A percentile compares a stretch with the other conserved stretches of the same genome.
Conservation (phyloP, 2,797 vertebrate species). For the Catamblyrhynchus diadema region DNA sequence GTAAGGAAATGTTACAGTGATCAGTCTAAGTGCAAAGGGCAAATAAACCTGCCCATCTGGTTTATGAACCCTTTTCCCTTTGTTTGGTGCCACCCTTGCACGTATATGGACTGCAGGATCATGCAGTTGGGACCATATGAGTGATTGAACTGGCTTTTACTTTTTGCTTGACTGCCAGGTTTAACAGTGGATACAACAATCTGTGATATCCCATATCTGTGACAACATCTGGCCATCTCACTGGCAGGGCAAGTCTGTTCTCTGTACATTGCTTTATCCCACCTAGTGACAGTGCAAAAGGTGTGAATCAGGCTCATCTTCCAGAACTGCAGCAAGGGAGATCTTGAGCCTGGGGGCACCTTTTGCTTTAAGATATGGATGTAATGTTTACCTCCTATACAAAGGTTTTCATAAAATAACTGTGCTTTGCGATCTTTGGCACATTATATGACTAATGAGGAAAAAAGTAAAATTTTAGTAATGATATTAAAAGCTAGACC, state of each 20-base stretch:
- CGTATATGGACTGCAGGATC: neutral
- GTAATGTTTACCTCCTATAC: neutral
- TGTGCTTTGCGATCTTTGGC: neutral
- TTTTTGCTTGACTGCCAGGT: neutral
- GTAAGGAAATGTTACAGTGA: neutral
- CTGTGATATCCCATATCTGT: neutral
- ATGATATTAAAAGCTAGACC: neutral
- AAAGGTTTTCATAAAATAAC: neutral
- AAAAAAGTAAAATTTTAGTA: neutral
- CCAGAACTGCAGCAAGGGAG: neutral
- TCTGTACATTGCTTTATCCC: neutral
- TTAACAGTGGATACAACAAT: neutral
- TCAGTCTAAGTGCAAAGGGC: neutral
- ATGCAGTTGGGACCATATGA: neutral
- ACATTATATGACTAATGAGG: neutral
- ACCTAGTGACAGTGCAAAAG: neutral
- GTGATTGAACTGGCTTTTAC: neutral
- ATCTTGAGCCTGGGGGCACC: neutral
- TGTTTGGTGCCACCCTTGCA: neutral
- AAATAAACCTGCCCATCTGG: neutral
- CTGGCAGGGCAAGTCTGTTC: neutral
- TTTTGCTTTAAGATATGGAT: neutral
- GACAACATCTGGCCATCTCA: neutral
- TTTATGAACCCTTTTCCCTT: neutral
- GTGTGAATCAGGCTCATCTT: neutral